Percentiles rank a stretch among this genome's conserved stretches.
These are phyloP conservation scores for Willisornis vidua DNA, from an alignment of 2,113 vertebrate genomes.

Conservation along the genomic window DNA sequence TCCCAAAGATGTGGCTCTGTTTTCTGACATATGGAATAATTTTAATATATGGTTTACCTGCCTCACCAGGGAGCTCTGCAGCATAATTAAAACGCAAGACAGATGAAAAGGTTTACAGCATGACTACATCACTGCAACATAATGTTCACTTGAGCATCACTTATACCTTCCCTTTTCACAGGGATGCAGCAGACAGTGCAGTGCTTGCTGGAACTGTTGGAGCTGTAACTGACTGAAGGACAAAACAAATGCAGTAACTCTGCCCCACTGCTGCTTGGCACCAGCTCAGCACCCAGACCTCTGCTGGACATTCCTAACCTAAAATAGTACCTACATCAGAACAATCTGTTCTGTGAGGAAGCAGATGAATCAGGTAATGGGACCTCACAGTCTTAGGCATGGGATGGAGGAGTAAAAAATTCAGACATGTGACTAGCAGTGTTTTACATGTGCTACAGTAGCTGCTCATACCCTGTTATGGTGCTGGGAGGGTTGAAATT, in stretches of 20 bases:
- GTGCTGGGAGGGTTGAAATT: not conserved
- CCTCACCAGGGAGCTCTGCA: not conserved
- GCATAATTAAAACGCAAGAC: not conserved
- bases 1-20: not conserved
- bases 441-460: not conserved
- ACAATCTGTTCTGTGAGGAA: not conserved
- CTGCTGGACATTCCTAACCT: not conserved
- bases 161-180: not conserved
- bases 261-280: not conserved
- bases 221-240: not conserved
- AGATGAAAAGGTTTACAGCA: conserved; percentile 9
- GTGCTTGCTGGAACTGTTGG: not conserved
- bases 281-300: not conserved
- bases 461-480: not conserved
- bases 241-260: not conserved
- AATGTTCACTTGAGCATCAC: not conserved
- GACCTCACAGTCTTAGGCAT: not conserved
- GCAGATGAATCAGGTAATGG: not conserved
- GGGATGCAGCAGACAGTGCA: not conserved
- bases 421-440: not conserved
- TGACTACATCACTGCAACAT: not conserved
- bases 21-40: conserved; percentile 10
- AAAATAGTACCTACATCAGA: not conserved
- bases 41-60: not conserved
- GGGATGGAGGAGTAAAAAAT: not conserved